Evolutionary conservation across 1,140 invertebrate species (phyloP), one percentile per base, ranked within the genome.

Genomic region (Metaphire vulgaris): DNA sequence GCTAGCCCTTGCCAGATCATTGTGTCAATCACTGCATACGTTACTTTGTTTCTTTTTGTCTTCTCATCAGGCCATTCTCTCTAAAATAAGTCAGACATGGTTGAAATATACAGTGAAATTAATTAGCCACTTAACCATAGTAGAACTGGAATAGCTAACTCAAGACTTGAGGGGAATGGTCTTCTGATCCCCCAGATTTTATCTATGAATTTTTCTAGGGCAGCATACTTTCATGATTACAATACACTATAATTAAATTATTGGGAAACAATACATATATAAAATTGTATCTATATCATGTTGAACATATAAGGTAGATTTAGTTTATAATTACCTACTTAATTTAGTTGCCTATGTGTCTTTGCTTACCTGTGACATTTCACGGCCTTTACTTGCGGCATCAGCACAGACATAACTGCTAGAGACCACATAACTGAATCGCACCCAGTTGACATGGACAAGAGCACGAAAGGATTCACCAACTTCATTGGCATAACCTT

Each of bases 401-500:
- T 97, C 95, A 2, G 93, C 93, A 33, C 95, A 82, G 0, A 96
- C 94, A 84, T 98, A 98, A 2, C 89, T 89, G 82, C 90, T 90
- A 33, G 95, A 91, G 28, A 96, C 86, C 2, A 89, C 90, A 85
- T 98, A 98, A 81, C 91, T 92, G 1, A 89, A 86, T 79, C 90
- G 88, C 16, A 97, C 94, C 75, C 91, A 83, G 79, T 89, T 90
- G 28, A 89, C 88, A 72, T 91, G 90, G 26, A 97, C 89, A 41
- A 94, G 83, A 0, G 91, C 89, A 66, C 95, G 88, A 86, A 98
- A 97, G 2, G 95, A 90, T 87, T 98, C 95, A 1, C 96, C 96
- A 0, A 98, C 91, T 88, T 98, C 96, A 88, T 98, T 98, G 29
- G 94, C 90, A 87, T 97, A 98, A 32, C 95, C 95, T 97, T 83